Evolutionary conservation across 1,140 invertebrate species (phyloP).

Genomic region (Drosophila sp.): DNA sequence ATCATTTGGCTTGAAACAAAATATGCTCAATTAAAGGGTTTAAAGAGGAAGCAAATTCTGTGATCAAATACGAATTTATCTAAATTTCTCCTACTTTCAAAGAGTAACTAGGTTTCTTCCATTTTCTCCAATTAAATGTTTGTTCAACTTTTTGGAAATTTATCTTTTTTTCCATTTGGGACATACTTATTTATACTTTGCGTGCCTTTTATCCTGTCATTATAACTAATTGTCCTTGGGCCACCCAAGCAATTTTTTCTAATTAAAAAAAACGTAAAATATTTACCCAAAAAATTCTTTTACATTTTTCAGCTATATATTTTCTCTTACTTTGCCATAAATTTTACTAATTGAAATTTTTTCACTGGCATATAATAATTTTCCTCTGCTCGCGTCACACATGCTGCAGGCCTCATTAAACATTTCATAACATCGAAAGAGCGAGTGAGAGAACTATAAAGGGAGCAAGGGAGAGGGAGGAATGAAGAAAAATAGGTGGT

Average conservation of each 20-base stretch:
- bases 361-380: slow-evolving; percentile 53
- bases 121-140: not conserved
- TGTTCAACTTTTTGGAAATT: not conserved
- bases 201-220: slow-evolving; percentile 26
- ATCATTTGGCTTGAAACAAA: slow-evolving; percentile 14
- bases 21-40: not conserved
- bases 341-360: slow-evolving; percentile 74
- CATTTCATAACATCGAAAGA: slow-evolving; percentile 58
- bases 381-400: slow-evolving; percentile 19
- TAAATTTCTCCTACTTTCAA: not conserved
- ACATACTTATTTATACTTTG: slow-evolving; percentile 4
- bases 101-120: too few relatives aligned
- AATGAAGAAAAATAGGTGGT: slow-evolving; percentile 20
- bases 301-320: slow-evolving; percentile 24
- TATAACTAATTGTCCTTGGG: slow-evolving; percentile 49
- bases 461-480: not conserved
- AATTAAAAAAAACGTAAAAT: slow-evolving; percentile 49
- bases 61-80: not conserved
- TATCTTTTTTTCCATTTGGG: not conserved
- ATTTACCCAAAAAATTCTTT: slow-evolving; percentile 37
- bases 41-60: not conserved
- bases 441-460: not conserved
- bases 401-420: slow-evolving; percentile 66
- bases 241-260: slow-evolving; percentile 49
- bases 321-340: slow-evolving; percentile 46